Base-by-base conservation (phyloP, 2,888 invertebrate species). In the Hybos culiciformis region DNA sequence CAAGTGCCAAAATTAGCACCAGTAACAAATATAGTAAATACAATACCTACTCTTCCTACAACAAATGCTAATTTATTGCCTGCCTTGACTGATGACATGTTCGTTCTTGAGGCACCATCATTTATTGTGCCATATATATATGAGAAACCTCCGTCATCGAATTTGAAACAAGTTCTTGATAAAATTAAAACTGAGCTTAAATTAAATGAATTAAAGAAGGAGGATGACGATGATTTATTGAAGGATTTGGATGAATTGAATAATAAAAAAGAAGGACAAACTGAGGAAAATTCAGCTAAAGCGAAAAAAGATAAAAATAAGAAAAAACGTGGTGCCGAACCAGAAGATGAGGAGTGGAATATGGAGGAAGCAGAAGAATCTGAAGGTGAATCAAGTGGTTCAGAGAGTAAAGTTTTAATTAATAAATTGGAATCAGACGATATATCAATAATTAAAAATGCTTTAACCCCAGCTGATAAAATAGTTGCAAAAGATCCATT, bases 61-160 rank as follows among this genome's bases (percentile, higher is more conserved):
- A 69, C 53, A 66, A 74, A 58, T 63, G 73, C 78, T 31, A 75
- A 75, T 26, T 77, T 87, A 49, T 63, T 91, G 53, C 87, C 87
- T 1, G 83, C 85, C 7, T 64, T 91, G 19, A 88, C 88, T 17
- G 90, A 91, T 60, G 88, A 91, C 55, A 90, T 90, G 83, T 90
- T 83, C 62, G 88, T 91, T 11, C 82, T 91, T 9, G 90, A 91
- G 65, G 90, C 90, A 21, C 90, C 91, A 6, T 90, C 88, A 18
- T 90, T 91, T 59, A 88, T 91, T 59, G 90, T 91, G 52, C 91
- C 91, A 37, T 91, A 91, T 61, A 86, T 91, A 18, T 90, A 90
- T 65, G 90, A 91, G 61, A 90, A 90, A 61, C 86, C 88, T 9
- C 86, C 90, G 2, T 63, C 80, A 5, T 79, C 81, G 55, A 80